A percentile compares a stretch with the other conserved stretches of the same genome.
Conservation (phyloP, 64 coral and sea anemone genomes). For the Actinia equina region DNA sequence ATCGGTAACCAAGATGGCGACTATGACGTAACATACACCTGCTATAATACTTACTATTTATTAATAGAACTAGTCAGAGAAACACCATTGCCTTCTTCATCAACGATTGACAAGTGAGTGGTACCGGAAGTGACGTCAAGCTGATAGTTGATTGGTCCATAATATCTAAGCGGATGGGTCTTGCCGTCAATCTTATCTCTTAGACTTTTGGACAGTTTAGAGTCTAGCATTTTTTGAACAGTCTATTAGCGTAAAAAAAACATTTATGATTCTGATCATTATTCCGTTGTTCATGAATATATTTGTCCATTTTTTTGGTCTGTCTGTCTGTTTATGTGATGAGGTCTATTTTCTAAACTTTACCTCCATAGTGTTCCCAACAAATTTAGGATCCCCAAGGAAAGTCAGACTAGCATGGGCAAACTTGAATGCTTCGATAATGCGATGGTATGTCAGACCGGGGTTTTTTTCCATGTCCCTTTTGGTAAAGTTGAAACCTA, state of each 20-base stretch:
- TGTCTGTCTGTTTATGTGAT: neutral
- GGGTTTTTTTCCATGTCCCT: slow-evolving; percentile 46
- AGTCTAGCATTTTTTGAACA: slow-evolving; percentile 28
- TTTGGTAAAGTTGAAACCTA: slow-evolving; percentile 48
- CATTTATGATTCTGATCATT: no score
- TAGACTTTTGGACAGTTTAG: slow-evolving; percentile 14
- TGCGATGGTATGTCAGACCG: slow-evolving; percentile 65
- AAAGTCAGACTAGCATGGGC: slow-evolving; percentile 63
- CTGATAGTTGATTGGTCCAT: slow-evolving; percentile 67
- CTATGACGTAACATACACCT: no score
- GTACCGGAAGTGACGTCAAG: slow-evolving; percentile 78
- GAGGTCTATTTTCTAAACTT: neutral
- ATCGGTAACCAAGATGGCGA: no score
- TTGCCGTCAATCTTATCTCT: slow-evolving; percentile 29
- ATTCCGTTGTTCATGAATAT: no score
- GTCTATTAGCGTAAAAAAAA: neutral
- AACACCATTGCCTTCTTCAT: slow-evolving; percentile 72
- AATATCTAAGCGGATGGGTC: slow-evolving; percentile 27
- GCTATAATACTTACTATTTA: slow-evolving; percentile 90
- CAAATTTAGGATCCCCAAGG: slow-evolving; percentile 55
- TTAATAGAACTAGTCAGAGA: slow-evolving; percentile 88
- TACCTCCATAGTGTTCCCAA: slow-evolving; percentile 26
- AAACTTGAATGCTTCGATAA: slow-evolving; percentile 87
- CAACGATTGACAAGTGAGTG: slow-evolving; percentile 75
- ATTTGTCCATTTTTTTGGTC: neutral